Percentiles rank a stretch among this genome's conserved stretches.
Evolutionary conservation across 1,140 invertebrate species (phyloP).

Genomic region (Ceratoteleas bidentatus): DNA sequence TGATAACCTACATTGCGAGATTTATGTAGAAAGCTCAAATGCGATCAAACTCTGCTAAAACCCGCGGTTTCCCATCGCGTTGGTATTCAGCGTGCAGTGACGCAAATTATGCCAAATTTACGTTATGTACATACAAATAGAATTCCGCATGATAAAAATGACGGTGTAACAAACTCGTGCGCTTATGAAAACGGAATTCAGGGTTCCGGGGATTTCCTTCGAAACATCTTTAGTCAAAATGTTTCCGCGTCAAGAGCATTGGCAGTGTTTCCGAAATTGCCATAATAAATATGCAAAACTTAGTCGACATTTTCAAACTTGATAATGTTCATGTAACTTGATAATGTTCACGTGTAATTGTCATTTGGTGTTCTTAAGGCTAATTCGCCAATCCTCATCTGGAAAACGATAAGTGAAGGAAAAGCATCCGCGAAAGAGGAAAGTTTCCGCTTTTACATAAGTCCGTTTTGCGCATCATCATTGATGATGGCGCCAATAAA

Average conservation of each 20-base stretch:
- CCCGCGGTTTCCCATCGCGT: constrained; percentile 2
- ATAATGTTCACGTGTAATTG: not conserved
- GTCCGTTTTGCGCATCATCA: no score
- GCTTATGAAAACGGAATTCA: not conserved
- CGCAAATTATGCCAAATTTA: constrained; percentile 15
- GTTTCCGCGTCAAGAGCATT: not conserved
- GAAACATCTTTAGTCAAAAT: not conserved
- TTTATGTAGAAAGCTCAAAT: constrained; percentile 6
- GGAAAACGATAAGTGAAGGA: not conserved
- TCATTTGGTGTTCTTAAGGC: not conserved
- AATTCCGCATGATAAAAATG: constrained; percentile 16
- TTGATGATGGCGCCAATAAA: no score
- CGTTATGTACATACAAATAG: constrained; percentile 14
- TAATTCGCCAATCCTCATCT: constrained; percentile 4
- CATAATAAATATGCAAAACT: constrained; percentile 8
- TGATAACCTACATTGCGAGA: not conserved
- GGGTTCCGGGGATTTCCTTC: not conserved
- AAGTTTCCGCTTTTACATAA: not conserved
- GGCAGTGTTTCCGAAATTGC: not conserved
- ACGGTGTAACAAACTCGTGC: constrained; percentile 1
- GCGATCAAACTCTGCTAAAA: not conserved
- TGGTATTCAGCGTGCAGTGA: constrained; percentile 11
- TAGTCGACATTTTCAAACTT: not conserved
- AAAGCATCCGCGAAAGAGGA: not conserved
- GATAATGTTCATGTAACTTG: no score